A percentile compares a stretch with the other conserved stretches of the same genome.
phyloP scores from a whole-genome alignment of 2,113 vertebrate genomes.

The Perca schrenkii region DNA sequence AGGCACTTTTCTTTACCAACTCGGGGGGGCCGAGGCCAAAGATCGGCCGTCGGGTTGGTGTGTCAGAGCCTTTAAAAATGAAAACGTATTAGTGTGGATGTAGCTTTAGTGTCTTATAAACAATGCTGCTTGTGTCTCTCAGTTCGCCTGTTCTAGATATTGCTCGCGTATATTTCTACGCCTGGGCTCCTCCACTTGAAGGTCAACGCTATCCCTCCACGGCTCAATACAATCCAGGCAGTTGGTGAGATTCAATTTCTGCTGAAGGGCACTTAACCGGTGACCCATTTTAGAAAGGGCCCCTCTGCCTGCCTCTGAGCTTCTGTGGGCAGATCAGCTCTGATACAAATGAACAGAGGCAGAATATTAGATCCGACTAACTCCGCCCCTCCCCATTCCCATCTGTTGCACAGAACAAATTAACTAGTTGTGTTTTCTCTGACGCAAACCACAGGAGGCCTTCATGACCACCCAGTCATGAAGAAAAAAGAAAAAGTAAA shows the following conservation, averaged over 20 bases:
- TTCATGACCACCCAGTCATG: conserved; percentile 52
- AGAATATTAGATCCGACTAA: conserved; percentile 61
- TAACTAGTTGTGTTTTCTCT: conserved; percentile 54
- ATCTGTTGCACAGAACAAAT: conserved; percentile 41
- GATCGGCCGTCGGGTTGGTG: too few relatives aligned
- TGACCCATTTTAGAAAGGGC: conserved; percentile 81
- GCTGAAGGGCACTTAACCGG: conserved; percentile 82
- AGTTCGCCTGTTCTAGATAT: conserved; percentile 55
- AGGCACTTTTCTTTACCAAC: too few relatives aligned
- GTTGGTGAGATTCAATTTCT: conserved; percentile 82
- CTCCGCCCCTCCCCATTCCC: conserved; percentile 26
- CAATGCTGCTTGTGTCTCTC: conserved; percentile 52
- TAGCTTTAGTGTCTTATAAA: conserved; percentile 43
- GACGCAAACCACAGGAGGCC: conserved; percentile 64
- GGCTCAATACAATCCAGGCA: conserved; percentile 76
- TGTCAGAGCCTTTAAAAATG: too few relatives aligned
- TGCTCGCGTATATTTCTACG: conserved; percentile 73
- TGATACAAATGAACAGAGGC: conserved; percentile 67
- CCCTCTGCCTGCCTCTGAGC: conserved; percentile 71
- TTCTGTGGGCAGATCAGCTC: conserved; percentile 60
- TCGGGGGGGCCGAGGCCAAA: too few relatives aligned
- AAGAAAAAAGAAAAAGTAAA: conserved; percentile 67
- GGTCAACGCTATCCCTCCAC: conserved; percentile 73
- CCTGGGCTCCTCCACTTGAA: conserved; percentile 67
- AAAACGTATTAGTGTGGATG: too few relatives aligned